Conservation (phyloP, 2,888 invertebrate species). For the Napeogenes inachia region DNA sequence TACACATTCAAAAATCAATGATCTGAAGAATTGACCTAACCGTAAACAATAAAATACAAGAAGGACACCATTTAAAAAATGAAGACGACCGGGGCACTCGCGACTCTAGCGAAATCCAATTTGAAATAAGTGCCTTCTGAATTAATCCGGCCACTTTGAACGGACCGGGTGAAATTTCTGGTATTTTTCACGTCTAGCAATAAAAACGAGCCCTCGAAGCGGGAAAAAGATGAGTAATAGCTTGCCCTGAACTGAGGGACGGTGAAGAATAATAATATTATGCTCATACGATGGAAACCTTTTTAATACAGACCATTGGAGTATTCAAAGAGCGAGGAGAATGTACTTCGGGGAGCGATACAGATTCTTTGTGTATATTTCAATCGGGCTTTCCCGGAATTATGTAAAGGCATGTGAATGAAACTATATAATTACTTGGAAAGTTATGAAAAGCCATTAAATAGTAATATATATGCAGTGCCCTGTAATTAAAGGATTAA, state of each 20-base stretch:
- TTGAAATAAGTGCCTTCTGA: conserved; percentile 77
- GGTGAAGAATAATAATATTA: conserved; percentile 72
- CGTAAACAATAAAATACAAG: conserved; percentile 20
- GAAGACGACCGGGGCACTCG: conserved; percentile 51
- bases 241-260: conserved; percentile 62
- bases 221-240: conserved; percentile 74
- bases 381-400: background rate
- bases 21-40: conserved; percentile 13
- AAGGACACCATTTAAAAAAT: conserved; percentile 66
- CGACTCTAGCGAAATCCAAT: conserved; percentile 70
- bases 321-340: conserved; percentile 36
- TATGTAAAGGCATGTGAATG: background rate
- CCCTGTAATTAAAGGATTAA: conserved; percentile 38
- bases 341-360: conserved; percentile 13
- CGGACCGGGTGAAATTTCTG: conserved; percentile 74
- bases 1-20: background rate
- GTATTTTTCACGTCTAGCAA: conserved; percentile 76
- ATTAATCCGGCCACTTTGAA: conserved; percentile 75
- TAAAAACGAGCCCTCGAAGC: conserved; percentile 70
- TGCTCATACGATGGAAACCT: conserved; percentile 61
- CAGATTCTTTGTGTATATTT: conserved; percentile 11
- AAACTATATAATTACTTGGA: conserved; percentile 11
- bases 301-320: conserved; percentile 57
- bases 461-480: conserved; percentile 37
- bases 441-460: conserved; percentile 39